Evolutionary conservation across 2,797 vertebrate species (phyloP).

Genomic region (Molossus molossus): DNA sequence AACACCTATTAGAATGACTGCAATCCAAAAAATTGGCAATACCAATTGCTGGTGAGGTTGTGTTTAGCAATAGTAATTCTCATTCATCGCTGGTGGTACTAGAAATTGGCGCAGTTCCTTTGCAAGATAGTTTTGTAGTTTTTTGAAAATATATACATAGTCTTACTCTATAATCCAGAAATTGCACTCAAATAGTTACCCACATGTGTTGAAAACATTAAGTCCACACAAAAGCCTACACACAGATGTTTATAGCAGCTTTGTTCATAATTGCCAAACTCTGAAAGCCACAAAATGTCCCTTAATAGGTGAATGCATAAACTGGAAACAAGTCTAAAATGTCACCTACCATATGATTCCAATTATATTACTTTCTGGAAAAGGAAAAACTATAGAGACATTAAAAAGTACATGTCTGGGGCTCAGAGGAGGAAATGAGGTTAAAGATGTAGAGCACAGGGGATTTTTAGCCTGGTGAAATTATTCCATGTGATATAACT

Average conservation of each 20-base stretch:
- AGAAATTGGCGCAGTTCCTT: not conserved
- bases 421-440: not conserved
- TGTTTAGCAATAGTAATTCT: not conserved
- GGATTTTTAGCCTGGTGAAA: not conserved
- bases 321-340: not conserved
- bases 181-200: not conserved
- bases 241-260: not conserved
- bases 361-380: not conserved
- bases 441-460: not conserved
- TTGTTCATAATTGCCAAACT: not conserved
- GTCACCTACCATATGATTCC: not conserved
- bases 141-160: not conserved
- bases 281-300: not conserved
- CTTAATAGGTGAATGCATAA: not conserved
- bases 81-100: not conserved
- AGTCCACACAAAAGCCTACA: not conserved
- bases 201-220: not conserved
- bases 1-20: not conserved
- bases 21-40: not conserved
- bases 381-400: not conserved
- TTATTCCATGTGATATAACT: not conserved
- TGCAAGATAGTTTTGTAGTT: not conserved
- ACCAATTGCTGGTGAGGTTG: not conserved
- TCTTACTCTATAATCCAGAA: not conserved
- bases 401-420: not conserved